These are phyloP conservation scores for Philypnodon macrostomus DNA, from an alignment of 2,797 vertebrate genomes.

Conservation along the genomic window DNA sequence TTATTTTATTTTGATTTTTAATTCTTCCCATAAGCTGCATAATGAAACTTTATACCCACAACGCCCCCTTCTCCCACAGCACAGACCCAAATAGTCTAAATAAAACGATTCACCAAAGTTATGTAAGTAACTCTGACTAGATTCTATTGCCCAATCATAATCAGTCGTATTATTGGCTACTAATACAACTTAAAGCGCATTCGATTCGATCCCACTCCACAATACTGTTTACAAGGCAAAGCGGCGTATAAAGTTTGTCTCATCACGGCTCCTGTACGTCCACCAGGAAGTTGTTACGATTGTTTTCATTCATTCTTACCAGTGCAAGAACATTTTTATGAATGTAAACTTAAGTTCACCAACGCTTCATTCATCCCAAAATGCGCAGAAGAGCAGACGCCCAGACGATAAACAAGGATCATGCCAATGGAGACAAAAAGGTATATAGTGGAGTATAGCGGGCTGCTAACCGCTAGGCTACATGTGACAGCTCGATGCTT, in stretches of 20 bases:
- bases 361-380: conserved; percentile 9
- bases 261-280: conserved; percentile 28
- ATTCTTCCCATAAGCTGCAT: too few species aligned
- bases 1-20: too few species aligned
- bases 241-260: conserved; percentile 16
- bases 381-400: conserved; percentile 68
- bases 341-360: not conserved
- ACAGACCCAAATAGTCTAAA: too few species aligned
- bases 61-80: too few species aligned
- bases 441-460: conserved; percentile 21
- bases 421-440: conserved; percentile 48
- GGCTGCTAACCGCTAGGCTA: not conserved
- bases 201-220: too few species aligned
- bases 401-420: conserved; percentile 42
- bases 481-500: conserved; percentile 7
- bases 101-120: too few species aligned
- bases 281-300: conserved; percentile 35
- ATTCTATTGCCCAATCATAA: too few species aligned
- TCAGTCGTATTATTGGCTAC: too few species aligned
- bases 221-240: not conserved
- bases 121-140: too few species aligned
- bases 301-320: conserved; percentile 31
- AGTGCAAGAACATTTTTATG: not conserved
- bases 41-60: too few species aligned
- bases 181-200: too few species aligned